Evolutionary conservation across 2,797 vertebrate species (phyloP), one percentile per base, ranked within the genome.

Genomic region (Scyliorhinus canicula): DNA sequence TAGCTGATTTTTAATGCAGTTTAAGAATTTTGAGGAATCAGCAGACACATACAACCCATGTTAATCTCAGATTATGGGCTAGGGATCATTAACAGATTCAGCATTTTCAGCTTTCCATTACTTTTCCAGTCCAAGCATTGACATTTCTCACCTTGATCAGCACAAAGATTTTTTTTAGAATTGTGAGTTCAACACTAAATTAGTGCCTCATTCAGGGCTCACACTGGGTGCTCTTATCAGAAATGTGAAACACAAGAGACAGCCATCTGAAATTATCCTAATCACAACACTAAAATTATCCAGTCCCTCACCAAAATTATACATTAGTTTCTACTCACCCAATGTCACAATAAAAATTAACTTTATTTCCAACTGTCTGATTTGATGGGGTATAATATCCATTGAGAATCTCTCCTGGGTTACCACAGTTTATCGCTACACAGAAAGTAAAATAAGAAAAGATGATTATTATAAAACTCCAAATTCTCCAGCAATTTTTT

Each of bases 301-400:
- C 57, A 79, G 16, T 19, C n/a, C 16, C 44, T 79, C n/a, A 44
- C 14, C 0, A 44, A 44, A 79, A 79, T 44, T 44, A 40, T 44
- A 6, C 16, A 77, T 12, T 40, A 19, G 7, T 79, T 79, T 79
- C 2, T 79, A 96, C 96, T 97, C 96, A 97, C 96, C 96, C 96
- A 93, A 52, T 0, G 4, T 96, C 52, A 95, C 97, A 97, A n/a
- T 95, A 95, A 95, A 97, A 97, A 35, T 95, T 96, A 90, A 97
- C 95, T 95, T 96, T 95, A 95, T 96, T 96, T 3, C 95, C 96
- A 0, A 96, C 95, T 91, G 95, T 3, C 94, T 91, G 95, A n/a
- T 1, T 50, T 52, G 63, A 82, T 35, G 35, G 82, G 55, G 60
- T 21, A 86, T 96, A 95, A 74, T 69, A 95, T 74, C 96, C 96